Base-by-base conservation (phyloP, 1,140 invertebrate genomes). In the Trichonephila clavipes region DNA sequence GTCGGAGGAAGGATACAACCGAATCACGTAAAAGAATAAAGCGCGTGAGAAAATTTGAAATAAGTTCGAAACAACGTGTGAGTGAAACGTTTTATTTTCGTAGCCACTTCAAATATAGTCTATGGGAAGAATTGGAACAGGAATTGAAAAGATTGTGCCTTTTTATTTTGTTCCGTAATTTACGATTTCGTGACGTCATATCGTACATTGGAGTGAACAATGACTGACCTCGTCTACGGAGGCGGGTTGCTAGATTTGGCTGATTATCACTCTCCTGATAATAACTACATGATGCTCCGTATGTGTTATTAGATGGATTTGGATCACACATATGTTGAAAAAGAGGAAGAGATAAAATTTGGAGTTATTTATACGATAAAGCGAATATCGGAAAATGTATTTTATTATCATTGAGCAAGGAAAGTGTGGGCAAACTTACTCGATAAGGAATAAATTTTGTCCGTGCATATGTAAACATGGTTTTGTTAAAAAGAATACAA, bases 221-320 rank as follows among this genome's bases (percentile, higher is more conserved):
- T 85, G 83, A 85, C n/a, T 85, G 83, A 85, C 83, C 83, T 85
- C 83, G 51, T n/a, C 44, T 85, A 59, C n/a, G 51, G 58, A 34
- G 44, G n/a, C 21, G 51, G 44, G 58, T 61, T 85, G 44, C 83
- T 61, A n/a, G 51, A 85, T 85, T 85, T 85, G 83, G 83, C 83
- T 61, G 14, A 21, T 85, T 85, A 85, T 85, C 83, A 59, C 51
- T 28, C 28, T 59, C 51, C 21, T 7, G 58, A 85, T 59, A 59
- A 28, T 59, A 28, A 59, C 51, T 61, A 21, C n/a, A 28, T 24
- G 12, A 81, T 81, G 62, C 18, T 51, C 51, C 7, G 5, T 51
- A 51, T 24, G 24, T 69, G n/a, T 69, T n/a, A 16, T 4, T 77
- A 40, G 18, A 77, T 77, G 72, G 16, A 34, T 77, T 77, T 34